phyloP scores from a whole-genome alignment of 2,797 vertebrate species.

The Vultur gryphus region DNA sequence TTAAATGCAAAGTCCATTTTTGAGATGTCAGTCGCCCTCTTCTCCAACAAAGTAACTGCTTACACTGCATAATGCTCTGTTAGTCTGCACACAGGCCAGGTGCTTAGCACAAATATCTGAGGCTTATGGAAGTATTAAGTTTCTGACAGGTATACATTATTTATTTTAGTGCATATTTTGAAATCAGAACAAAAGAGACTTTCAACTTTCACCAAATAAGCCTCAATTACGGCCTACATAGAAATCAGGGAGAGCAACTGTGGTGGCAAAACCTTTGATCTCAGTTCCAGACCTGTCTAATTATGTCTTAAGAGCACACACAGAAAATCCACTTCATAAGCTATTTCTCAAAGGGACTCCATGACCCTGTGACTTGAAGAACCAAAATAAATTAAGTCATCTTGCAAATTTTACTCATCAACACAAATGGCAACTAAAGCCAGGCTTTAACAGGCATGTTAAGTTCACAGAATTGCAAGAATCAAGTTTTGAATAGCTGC shows the following conservation, averaged over 20 bases:
- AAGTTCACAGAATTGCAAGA: neutral
- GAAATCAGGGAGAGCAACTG: neutral
- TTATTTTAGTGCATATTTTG: neutral
- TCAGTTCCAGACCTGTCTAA: neutral
- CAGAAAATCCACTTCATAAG: neutral
- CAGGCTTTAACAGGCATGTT: accelerated
- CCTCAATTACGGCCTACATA: neutral
- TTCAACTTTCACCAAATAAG: neutral
- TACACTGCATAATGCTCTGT: neutral
- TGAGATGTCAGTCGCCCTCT: neutral
- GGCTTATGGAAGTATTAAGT: neutral
- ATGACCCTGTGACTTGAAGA: neutral
- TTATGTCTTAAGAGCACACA: neutral
- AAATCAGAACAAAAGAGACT: neutral
- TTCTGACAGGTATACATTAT: neutral
- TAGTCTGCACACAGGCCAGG: neutral
- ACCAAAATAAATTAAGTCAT: neutral
- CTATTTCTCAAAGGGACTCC: neutral
- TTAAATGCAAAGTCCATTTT: neutral
- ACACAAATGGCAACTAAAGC: neutral
- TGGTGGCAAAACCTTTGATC: neutral
- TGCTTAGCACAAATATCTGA: neutral
- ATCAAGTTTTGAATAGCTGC: neutral
- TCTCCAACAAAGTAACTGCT: neutral
- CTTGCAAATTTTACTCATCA: neutral